A percentile compares a stretch with the other conserved stretches of the same genome.
Evolutionary conservation across 2,113 vertebrate genomes (phyloP).

Genomic region (Hassar affinis): DNA sequence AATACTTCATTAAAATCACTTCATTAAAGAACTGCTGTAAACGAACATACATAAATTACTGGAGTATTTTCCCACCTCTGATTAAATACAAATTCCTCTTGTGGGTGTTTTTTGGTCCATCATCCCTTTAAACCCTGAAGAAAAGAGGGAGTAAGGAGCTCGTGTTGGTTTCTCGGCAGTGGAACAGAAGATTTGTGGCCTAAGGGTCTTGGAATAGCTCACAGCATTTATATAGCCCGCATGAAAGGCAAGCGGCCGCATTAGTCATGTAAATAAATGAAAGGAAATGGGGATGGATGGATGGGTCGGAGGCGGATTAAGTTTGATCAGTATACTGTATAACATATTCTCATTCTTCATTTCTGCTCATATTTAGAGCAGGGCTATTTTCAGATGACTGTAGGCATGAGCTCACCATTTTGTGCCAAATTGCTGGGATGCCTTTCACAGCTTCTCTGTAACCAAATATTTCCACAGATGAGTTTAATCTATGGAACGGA

Average conservation of each 20-base stretch:
- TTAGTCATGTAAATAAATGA: conserved; percentile 46
- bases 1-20: not conserved
- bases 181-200: conserved; percentile 27
- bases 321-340: not conserved
- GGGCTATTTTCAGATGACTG: conserved; percentile 11
- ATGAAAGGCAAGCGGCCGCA: conserved; percentile 42
- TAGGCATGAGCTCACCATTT: not conserved
- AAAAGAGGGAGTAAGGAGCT: not conserved
- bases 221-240: conserved; percentile 5
- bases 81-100: not conserved
- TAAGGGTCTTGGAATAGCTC: conserved; percentile 20
- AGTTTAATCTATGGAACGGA: not conserved
- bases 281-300: conserved; percentile 3
- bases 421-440: not conserved
- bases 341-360: conserved; percentile 8
- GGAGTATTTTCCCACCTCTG: not conserved
- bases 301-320: conserved; percentile 21
- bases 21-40: not conserved
- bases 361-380: conserved; percentile 7
- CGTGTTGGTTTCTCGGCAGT: not conserved
- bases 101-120: not conserved
- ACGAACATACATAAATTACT: not conserved
- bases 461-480: not conserved
- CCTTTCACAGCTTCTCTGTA: not conserved
- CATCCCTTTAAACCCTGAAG: not conserved